Conservation (phyloP, 23 tunicate species). For the Ascidia mentula region DNA sequence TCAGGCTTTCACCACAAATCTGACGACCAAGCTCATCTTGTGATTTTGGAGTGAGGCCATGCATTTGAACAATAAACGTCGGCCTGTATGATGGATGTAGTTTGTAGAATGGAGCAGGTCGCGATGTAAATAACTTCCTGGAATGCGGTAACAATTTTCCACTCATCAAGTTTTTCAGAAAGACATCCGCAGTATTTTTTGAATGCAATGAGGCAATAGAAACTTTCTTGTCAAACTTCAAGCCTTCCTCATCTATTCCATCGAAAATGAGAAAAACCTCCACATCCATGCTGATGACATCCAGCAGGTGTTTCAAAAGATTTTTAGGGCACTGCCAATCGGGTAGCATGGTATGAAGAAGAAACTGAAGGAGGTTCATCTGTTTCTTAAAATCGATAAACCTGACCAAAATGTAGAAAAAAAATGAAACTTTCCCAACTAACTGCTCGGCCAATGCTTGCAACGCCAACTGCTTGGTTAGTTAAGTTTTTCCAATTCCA, state of each 20-base stretch:
- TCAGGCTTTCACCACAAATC: too few species aligned
- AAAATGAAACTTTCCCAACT: background rate
- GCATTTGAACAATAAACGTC: background rate
- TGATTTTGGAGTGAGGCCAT: background rate
- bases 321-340: background rate
- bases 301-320: background rate
- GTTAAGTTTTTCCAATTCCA: background rate
- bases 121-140: background rate
- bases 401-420: background rate
- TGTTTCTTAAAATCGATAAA: background rate
- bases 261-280: background rate
- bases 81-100: background rate
- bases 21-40: slow-evolving; percentile 1
- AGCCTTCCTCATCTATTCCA: background rate
- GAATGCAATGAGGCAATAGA: background rate
- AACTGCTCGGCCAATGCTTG: background rate
- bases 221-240: background rate
- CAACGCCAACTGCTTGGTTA: background rate
- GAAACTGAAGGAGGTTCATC: background rate
- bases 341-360: background rate
- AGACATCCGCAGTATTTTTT: background rate
- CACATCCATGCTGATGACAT: background rate
- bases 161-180: background rate
- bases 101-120: background rate
- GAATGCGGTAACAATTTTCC: background rate